Conservation (phyloP, 2,113 vertebrate species). For the Sula dactylatra region DNA sequence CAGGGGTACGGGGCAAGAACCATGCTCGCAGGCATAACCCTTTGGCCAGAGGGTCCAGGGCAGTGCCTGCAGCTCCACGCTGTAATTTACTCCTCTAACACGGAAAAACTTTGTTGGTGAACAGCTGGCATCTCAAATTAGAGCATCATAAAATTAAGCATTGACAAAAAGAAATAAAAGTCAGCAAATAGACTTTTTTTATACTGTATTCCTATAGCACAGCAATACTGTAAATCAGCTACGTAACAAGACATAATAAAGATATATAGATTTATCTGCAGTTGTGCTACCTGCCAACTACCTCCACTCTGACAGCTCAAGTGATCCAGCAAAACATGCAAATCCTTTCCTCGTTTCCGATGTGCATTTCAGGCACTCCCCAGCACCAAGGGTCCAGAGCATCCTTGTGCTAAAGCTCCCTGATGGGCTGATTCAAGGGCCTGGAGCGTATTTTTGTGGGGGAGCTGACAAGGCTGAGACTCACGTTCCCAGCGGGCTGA, state of each 20-base stretch:
- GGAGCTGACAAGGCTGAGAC: not conserved
- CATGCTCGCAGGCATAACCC: accelerated
- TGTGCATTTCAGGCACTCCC: not conserved
- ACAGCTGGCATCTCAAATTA: slow-evolving; percentile 52
- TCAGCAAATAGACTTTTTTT: not conserved
- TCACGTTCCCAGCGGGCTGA: not conserved
- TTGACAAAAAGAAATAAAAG: slow-evolving; percentile 10
- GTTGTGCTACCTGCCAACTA: not conserved
- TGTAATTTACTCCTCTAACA: not conserved
- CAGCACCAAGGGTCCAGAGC: accelerated
- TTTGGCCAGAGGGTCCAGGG: not conserved
- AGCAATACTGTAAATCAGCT: slow-evolving; percentile 23
- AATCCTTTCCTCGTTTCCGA: not conserved
- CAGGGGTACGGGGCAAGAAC: not conserved
- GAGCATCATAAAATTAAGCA: slow-evolving; percentile 13
- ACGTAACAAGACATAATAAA: not conserved
- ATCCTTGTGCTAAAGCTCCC: not conserved
- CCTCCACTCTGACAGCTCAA: not conserved
- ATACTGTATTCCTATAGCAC: not conserved
- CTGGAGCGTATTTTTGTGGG: not conserved
- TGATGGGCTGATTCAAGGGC: not conserved
- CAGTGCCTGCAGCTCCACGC: not conserved
- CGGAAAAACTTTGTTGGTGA: not conserved
- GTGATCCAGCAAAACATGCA: not conserved
- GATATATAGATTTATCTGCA: not conserved